Evolutionary conservation across 2,888 invertebrate species (phyloP).

Genomic region (Eucriotettix oculatus): DNA sequence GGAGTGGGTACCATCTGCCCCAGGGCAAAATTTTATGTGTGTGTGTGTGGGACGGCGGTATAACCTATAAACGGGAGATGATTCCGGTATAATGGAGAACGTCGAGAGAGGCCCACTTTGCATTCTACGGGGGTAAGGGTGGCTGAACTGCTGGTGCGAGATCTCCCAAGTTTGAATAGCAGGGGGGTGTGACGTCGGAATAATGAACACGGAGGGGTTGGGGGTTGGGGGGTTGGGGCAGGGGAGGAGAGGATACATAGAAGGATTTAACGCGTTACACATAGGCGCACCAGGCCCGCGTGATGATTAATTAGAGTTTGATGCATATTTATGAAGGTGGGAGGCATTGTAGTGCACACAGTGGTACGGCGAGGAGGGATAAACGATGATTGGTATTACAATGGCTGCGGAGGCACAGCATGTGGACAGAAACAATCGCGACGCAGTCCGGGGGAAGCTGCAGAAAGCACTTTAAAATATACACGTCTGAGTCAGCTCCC

Average conservation of each 20-base stretch:
- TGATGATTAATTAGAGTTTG: constrained; percentile 29
- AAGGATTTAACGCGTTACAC: constrained; percentile 3
- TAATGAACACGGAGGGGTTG: constrained; percentile 7
- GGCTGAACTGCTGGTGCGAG: background rate
- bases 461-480: constrained; percentile 1
- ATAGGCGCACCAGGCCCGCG: constrained; percentile 17
- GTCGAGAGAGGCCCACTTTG: constrained; percentile 7
- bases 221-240: background rate
- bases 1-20: background rate
- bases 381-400: constrained; percentile 12
- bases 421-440: constrained; percentile 8
- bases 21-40: background rate
- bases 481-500: background rate
- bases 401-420: constrained; percentile 2
- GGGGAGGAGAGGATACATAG: background rate
- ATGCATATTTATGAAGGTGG: constrained; percentile 26
- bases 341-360: constrained; percentile 9
- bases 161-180: constrained; percentile 7
- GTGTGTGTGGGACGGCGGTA: constrained; percentile 1
- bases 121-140: constrained; percentile 4
- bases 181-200: constrained; percentile 8
- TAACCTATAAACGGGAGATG: constrained; percentile 2
- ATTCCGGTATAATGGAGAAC: constrained; percentile 1
- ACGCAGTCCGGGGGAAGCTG: constrained; percentile 1
- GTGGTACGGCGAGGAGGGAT: constrained; percentile 5